Percentiles rank a stretch among this genome's conserved stretches.
Evolutionary conservation across 2,113 vertebrate species (phyloP).

Genomic region (Ptyas mucosa): DNA sequence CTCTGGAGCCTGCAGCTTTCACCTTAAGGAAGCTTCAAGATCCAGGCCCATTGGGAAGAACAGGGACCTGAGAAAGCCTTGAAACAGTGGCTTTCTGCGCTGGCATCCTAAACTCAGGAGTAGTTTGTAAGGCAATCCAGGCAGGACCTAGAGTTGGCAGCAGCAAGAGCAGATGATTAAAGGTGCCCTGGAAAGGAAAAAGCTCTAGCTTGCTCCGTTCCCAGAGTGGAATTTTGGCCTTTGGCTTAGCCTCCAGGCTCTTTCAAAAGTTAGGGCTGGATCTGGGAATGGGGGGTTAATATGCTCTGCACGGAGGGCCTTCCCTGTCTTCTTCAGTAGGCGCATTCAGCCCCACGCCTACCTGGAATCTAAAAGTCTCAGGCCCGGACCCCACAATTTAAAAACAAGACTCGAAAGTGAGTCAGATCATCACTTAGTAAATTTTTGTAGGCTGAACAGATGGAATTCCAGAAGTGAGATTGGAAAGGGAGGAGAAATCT

Average conservation of each 20-base stretch:
- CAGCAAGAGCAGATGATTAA: not conserved
- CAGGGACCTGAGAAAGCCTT: not conserved
- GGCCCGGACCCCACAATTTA: not conserved
- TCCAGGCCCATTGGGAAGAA: not conserved
- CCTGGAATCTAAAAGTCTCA: not conserved
- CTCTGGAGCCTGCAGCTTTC: not conserved
- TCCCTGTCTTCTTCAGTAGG: not conserved
- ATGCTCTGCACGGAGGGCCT: not conserved
- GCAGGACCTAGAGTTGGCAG: not conserved
- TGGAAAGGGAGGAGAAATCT: not conserved
- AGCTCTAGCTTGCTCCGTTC: not conserved
- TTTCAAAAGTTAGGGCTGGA: not conserved
- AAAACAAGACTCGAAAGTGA: not conserved
- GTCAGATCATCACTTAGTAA: not conserved
- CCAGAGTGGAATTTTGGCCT: not conserved
- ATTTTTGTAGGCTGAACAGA: not conserved
- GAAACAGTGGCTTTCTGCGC: not conserved
- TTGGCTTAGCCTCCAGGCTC: not conserved
- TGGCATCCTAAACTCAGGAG: not conserved
- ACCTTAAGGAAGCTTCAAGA: not conserved
- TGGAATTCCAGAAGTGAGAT: not conserved
- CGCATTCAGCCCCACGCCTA: not conserved
- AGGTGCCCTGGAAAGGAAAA: not conserved
- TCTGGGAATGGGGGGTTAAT: not conserved
- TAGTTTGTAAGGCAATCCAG: not conserved